These are phyloP conservation scores for Acrocephalus scirpaceus DNA, from an alignment of 2,797 vertebrate genomes.

Conservation along the genomic window DNA sequence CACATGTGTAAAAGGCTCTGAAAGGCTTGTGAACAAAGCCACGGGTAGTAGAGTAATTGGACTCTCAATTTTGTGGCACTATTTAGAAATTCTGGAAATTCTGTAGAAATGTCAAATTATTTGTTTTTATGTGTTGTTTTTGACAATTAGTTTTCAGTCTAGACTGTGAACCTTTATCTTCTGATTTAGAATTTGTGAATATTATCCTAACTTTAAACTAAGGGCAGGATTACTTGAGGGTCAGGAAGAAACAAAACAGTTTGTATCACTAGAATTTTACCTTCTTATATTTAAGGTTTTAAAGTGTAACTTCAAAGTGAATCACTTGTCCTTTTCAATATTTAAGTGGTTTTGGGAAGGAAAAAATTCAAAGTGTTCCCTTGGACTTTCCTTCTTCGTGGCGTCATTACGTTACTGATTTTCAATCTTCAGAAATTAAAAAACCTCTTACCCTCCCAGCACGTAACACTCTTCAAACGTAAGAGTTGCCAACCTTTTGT, in stretches of 20 bases:
- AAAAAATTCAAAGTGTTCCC: background rate
- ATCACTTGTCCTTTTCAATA: background rate
- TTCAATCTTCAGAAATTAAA: background rate
- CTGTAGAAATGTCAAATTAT: background rate
- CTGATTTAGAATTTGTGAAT: background rate
- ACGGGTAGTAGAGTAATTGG: background rate
- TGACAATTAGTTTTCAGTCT: background rate
- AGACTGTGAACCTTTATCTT: background rate
- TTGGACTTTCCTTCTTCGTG: background rate
- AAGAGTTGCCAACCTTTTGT: background rate
- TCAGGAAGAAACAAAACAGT: background rate
- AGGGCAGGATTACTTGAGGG: background rate
- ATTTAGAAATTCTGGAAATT: background rate
- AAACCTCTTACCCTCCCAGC: background rate
- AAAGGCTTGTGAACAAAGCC: background rate
- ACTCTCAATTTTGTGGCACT: background rate
- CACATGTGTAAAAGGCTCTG: background rate
- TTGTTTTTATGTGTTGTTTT: background rate
- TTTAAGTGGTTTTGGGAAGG: background rate
- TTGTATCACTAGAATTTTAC: background rate
- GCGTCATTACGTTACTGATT: background rate
- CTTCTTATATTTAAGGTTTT: background rate
- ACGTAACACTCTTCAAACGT: background rate
- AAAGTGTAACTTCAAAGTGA: background rate
- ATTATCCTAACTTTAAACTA: background rate